A percentile compares a stretch with the other conserved stretches of the same genome.
These are phyloP conservation scores for Enteromius thamalakanensis DNA, from an alignment of 2,797 vertebrate genomes.

Conservation along the genomic window DNA sequence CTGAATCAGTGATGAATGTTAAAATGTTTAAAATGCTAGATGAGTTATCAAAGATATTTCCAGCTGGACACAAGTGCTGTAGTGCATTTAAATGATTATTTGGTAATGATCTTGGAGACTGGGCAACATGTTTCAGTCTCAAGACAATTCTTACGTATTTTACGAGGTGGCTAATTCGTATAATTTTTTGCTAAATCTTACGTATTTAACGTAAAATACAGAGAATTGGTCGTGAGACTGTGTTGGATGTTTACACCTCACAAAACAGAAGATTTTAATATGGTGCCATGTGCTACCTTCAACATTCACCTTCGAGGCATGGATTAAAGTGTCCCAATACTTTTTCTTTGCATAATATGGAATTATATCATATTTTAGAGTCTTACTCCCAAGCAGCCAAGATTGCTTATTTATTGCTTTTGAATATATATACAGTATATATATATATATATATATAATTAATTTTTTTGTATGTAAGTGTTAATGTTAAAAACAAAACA, in stretches of 20 bases:
- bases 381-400: background rate
- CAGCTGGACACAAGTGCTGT: background rate
- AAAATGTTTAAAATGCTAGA: conserved; percentile 1
- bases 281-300: background rate
- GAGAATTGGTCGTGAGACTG: too few relatives aligned
- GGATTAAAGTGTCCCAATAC: background rate
- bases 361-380: background rate
- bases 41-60: background rate
- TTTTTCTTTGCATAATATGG: background rate
- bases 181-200: too few relatives aligned
- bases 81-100: background rate
- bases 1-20: background rate
- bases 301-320: background rate
- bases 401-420: background rate
- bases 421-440: background rate
- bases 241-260: background rate
- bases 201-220: too few relatives aligned
- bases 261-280: background rate
- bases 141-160: too few relatives aligned
- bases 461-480: background rate
- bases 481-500: background rate
- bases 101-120: background rate
- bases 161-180: too few relatives aligned
- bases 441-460: too few relatives aligned
- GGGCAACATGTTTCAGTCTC: background rate